phyloP scores from a whole-genome alignment of 2,113 vertebrate species.

The Pachyramphus minor region DNA sequence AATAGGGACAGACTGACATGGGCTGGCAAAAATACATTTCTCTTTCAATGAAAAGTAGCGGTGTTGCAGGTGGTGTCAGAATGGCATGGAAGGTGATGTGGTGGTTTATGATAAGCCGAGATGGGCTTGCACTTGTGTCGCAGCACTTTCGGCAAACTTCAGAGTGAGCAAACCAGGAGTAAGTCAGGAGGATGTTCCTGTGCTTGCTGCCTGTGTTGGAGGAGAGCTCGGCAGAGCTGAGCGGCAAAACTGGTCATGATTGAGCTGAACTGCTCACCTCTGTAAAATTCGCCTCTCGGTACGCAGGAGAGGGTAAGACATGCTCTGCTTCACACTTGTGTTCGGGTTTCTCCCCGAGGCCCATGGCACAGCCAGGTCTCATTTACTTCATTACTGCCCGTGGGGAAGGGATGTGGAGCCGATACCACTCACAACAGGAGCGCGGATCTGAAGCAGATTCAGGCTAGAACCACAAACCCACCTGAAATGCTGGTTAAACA shows the following conservation, averaged over 20 bases:
- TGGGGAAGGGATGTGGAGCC: neutral
- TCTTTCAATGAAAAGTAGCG: neutral
- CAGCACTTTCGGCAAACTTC: accelerated
- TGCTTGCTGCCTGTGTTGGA: too few species aligned
- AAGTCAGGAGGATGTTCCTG: neutral
- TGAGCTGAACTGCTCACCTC: neutral
- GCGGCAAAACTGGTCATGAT: accelerated
- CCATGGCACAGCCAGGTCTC: accelerated
- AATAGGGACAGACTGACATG: neutral
- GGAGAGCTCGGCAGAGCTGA: neutral
- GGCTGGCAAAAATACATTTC: neutral
- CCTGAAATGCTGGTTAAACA: neutral
- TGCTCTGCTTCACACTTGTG: neutral
- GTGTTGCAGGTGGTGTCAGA: neutral
- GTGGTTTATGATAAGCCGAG: neutral
- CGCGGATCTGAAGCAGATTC: accelerated
- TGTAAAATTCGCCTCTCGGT: neutral
- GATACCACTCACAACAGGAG: accelerated
- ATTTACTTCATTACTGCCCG: too few species aligned
- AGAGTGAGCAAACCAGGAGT: neutral
- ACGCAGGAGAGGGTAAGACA: neutral
- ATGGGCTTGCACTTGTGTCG: neutral
- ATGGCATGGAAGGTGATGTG: neutral
- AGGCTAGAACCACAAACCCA: accelerated
- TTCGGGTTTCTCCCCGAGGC: accelerated